Evolutionary conservation across 2,888 invertebrate species (phyloP).

Genomic region (Cryptus armator): DNA sequence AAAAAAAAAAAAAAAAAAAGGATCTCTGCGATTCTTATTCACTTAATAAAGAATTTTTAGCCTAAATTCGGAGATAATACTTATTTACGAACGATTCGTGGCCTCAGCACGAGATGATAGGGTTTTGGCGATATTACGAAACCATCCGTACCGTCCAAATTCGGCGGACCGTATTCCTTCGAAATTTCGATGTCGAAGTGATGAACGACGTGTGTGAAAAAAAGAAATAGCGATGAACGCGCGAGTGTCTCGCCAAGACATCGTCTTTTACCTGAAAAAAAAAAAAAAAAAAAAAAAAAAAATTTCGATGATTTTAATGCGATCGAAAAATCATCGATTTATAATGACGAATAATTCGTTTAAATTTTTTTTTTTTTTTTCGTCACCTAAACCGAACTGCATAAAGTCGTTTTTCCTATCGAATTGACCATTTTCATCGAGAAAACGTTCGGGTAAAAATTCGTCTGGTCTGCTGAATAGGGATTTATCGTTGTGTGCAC

Average conservation of each 20-base stretch:
- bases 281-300: background rate
- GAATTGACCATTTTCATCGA: slow-evolving; percentile 87
- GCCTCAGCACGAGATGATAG: slow-evolving; percentile 83
- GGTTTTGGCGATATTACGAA: slow-evolving; percentile 87
- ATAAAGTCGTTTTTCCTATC: slow-evolving; percentile 87
- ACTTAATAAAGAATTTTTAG: slow-evolving; percentile 14
- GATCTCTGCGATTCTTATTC: background rate
- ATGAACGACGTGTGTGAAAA: slow-evolving; percentile 84
- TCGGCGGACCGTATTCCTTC: slow-evolving; percentile 83
- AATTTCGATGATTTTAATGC: background rate
- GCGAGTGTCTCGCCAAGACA: slow-evolving; percentile 86
- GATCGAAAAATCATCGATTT: background rate
- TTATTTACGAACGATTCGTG: slow-evolving; percentile 24
- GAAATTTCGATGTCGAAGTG: slow-evolving; percentile 83
- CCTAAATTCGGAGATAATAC: background rate
- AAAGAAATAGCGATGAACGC: slow-evolving; percentile 84
- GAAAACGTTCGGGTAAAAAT: slow-evolving; percentile 89
- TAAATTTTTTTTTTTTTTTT: slow-evolving; percentile 10
- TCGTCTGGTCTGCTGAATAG: slow-evolving; percentile 88
- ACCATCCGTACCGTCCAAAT: slow-evolving; percentile 86
- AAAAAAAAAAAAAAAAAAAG: background rate
- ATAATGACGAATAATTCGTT: slow-evolving; percentile 2
- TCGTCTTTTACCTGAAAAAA: slow-evolving; percentile 84
- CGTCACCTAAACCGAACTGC: slow-evolving; percentile 89
- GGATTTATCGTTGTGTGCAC: slow-evolving; percentile 87